phyloP scores from a whole-genome alignment of 2,888 invertebrate genomes.

The Drosophila aldrichi region DNA sequence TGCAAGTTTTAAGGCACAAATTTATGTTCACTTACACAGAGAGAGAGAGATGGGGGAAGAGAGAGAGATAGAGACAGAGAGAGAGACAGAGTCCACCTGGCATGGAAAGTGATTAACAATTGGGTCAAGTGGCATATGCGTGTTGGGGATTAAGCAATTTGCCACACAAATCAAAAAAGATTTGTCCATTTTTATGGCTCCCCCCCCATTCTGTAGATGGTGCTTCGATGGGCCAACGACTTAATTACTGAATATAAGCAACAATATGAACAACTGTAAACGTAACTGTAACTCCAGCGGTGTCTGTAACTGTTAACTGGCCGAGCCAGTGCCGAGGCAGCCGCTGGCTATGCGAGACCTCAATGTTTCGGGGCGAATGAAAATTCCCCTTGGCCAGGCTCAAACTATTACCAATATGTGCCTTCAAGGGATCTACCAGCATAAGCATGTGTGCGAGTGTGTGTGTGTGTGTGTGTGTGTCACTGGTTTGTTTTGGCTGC shows the following conservation, averaged over 20 bases:
- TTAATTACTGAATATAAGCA: constrained; percentile 55
- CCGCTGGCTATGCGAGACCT: constrained; percentile 52
- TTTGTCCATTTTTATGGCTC: constrained; percentile 63
- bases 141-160: constrained; percentile 78
- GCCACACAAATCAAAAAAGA: constrained; percentile 79
- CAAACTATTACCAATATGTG: constrained; percentile 37
- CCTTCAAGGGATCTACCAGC: constrained; percentile 17
- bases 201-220: constrained; percentile 21
- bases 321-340: constrained; percentile 18
- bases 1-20: constrained; percentile 74
- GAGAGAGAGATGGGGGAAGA: background rate
- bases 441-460: background rate
- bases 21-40: constrained; percentile 56
- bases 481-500: constrained; percentile 64
- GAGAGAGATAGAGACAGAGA: no score
- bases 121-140: constrained; percentile 82
- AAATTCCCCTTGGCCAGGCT: constrained; percentile 46
- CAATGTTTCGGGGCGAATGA: constrained; percentile 44
- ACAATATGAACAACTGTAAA: constrained; percentile 20
- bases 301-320: no score
- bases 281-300: constrained; percentile 10
- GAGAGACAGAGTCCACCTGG: background rate
- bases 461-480: constrained; percentile 13
- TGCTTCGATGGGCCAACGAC: constrained; percentile 20
- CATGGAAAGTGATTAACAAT: constrained; percentile 78